Conservation (phyloP, 1,140 invertebrate genomes). For the Frieseomelitta varia region DNA sequence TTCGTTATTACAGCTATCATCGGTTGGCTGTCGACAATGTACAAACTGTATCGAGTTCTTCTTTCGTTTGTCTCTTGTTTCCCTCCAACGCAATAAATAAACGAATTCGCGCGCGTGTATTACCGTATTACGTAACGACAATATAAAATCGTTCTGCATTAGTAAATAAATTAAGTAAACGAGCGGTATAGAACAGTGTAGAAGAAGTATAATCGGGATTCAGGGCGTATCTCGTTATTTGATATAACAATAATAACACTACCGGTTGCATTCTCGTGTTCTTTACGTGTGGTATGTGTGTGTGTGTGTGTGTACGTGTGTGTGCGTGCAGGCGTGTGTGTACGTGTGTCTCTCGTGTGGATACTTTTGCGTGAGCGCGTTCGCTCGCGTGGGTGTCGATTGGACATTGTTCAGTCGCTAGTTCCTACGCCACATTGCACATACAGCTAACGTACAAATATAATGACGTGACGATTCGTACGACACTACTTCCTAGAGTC, state of each 20-base stretch:
- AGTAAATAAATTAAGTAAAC: slow-evolving; percentile 80
- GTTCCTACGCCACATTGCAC: slow-evolving; percentile 74
- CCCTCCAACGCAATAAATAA: slow-evolving; percentile 77
- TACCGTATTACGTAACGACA: slow-evolving; percentile 62
- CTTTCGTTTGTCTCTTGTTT: slow-evolving; percentile 46
- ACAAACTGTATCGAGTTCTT: slow-evolving; percentile 68
- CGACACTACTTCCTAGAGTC: slow-evolving; percentile 78
- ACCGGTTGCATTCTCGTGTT: slow-evolving; percentile 66
- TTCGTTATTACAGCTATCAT: slow-evolving; percentile 66
- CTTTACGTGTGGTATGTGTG: slow-evolving; percentile 38
- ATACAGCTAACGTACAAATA: slow-evolving; percentile 80
- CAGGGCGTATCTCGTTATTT: slow-evolving; percentile 48
- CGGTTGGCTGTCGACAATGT: slow-evolving; percentile 68
- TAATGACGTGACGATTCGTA: slow-evolving; percentile 75
- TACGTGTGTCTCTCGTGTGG: slow-evolving; percentile 53
- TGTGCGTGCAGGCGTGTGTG: slow-evolving; percentile 19
- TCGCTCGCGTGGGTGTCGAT: slow-evolving; percentile 26
- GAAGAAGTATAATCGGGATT: slow-evolving; percentile 61
- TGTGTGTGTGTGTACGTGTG: slow-evolving; percentile 16
- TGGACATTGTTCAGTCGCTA: slow-evolving; percentile 69
- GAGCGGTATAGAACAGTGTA: slow-evolving; percentile 67
- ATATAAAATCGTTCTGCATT: slow-evolving; percentile 75
- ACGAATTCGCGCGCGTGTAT: slow-evolving; percentile 50
- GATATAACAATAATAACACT: slow-evolving; percentile 73
- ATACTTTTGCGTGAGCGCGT: slow-evolving; percentile 24